Evolutionary conservation across 2,888 invertebrate species (phyloP), one percentile per base, ranked within the genome.

Genomic region (Rhabditoides inermis): DNA sequence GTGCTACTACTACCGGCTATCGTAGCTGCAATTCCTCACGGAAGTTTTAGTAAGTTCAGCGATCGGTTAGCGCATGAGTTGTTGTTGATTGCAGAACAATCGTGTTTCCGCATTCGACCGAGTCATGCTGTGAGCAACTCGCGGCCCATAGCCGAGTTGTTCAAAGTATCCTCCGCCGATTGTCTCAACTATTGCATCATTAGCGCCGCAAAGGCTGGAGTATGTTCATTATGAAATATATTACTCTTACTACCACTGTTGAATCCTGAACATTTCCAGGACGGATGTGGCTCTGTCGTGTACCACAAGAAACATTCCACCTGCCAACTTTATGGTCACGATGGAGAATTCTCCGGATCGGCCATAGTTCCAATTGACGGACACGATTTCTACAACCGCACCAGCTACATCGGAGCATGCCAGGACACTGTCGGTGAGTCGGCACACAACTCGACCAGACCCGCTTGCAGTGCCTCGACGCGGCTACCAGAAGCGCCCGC

Each of bases 281-380:
- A 64, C 41, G 63, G 61, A 7, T 72, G 72, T 57, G 56, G 60
- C 5, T 64, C 68, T 0, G 61, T 72, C 3, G 72, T 72, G 4
- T 72, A 68, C 52, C 73, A 73, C 35, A 60, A 60, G 42, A 61
- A 66, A 25, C 68, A 65, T 49, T 61, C 60, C 7, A 71, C 70
- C 0, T 73, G 73, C 45, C 71, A 71, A 42, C 45, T 64, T 5
- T 64, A 61, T 41, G 60, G 60, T 5, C 64, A 64, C 28, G 61
- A 61, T 42, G 63, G 63, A 32, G 51, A 47, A 10, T 28, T 36
- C 55, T 59, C 59, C 0, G 56, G 59, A n/a, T 15, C 40, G 2
- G 51, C 51, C 36, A 58, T 64, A 2, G 60, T 64, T 3, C 52
- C 58, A 18, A 49, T 56, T n/a, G 55, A 58, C 25, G 54, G 56